Percentiles rank a stretch among this genome's conserved stretches.
phyloP scores from a whole-genome alignment of 2,888 invertebrate species.

The Papilio elwesi region DNA sequence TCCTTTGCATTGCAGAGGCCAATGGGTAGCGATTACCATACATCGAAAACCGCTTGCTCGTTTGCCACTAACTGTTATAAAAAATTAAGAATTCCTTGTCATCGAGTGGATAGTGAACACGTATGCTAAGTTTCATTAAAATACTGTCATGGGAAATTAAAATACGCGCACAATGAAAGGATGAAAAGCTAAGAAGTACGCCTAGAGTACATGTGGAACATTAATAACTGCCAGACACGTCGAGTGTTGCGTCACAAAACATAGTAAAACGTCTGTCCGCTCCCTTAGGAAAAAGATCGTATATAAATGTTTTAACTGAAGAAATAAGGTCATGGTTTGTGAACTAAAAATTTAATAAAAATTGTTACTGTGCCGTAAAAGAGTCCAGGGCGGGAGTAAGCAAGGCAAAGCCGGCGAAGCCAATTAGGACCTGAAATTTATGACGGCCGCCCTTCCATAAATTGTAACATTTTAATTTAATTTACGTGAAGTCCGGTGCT shows the following conservation, averaged over 20 bases:
- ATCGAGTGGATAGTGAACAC: not conserved
- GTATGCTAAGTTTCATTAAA: conserved; percentile 15
- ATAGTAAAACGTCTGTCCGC: not conserved
- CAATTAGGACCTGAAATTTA: conserved; percentile 80
- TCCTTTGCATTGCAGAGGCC: no score
- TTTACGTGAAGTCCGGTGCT: conserved; percentile 60
- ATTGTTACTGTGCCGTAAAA: conserved; percentile 74
- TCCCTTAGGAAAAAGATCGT: not conserved
- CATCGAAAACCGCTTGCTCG: no score
- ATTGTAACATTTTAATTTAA: conserved; percentile 82
- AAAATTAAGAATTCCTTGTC: not conserved
- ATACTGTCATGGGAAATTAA: not conserved
- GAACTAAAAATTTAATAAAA: conserved; percentile 65
- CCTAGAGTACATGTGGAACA: conserved; percentile 6
- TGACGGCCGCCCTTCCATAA: conserved; percentile 69
- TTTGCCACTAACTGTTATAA: no score
- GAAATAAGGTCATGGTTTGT: conserved; percentile 40
- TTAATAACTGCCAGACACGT: conserved; percentile 13
- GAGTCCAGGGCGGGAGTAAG: conserved; percentile 71
- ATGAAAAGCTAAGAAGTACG: conserved; percentile 12
- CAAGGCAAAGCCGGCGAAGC: conserved; percentile 58
- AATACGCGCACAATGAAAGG: not conserved
- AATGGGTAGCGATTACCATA: no score
- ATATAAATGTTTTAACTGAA: conserved; percentile 21
- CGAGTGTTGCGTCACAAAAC: not conserved